phyloP scores from a whole-genome alignment of 1,140 invertebrate genomes.

The Ladona fulva region DNA sequence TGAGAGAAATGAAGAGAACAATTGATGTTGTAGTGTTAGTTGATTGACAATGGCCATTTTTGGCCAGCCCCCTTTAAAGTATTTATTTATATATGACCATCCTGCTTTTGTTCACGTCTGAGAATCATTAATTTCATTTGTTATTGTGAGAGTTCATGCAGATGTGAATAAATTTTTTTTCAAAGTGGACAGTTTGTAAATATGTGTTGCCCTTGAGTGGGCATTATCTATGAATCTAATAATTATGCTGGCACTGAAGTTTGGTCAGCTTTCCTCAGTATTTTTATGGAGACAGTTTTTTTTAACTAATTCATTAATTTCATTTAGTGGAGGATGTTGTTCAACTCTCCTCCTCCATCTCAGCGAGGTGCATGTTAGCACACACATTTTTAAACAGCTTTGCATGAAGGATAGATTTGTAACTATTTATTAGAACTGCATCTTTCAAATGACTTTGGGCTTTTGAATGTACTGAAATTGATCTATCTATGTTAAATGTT shows the following conservation, averaged over 20 bases:
- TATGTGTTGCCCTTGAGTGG: background rate
- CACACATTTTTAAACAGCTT: too few relatives aligned
- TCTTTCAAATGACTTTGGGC: too few relatives aligned
- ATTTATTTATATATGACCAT: background rate
- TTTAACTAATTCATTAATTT: background rate
- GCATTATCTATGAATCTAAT: background rate
- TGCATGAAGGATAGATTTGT: too few relatives aligned
- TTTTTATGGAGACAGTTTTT: slow-evolving; percentile 1
- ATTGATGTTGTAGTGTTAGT: background rate
- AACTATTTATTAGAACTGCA: too few relatives aligned
- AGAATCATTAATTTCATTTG: background rate
- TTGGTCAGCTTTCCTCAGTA: background rate
- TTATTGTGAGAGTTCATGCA: background rate
- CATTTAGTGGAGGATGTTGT: background rate
- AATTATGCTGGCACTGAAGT: background rate
- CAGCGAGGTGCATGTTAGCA: background rate
- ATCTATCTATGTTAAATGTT: too few relatives aligned
- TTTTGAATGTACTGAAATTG: too few relatives aligned
- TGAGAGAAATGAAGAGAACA: background rate
- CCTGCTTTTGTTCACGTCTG: background rate
- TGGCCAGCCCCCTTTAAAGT: background rate
- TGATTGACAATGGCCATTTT: background rate
- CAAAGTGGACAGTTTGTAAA: background rate
- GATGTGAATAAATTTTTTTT: background rate
- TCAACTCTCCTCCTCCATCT: background rate